Evolutionary conservation across 2,888 invertebrate species (phyloP), one percentile per base, ranked within the genome.

Genomic region (Drosophila diplacantha): DNA sequence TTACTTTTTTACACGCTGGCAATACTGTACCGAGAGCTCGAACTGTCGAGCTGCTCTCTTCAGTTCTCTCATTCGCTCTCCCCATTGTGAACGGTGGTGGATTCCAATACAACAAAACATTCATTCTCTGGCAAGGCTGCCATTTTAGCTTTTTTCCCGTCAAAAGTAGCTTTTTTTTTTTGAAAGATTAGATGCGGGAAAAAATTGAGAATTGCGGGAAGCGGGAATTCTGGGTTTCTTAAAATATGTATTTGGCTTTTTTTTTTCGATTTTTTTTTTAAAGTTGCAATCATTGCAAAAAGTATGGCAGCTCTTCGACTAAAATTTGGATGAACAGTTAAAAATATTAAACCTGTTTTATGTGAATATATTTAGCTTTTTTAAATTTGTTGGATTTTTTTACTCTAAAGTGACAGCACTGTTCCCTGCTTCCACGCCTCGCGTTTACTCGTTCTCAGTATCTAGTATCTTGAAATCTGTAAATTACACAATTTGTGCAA

Each of bases 401-500:
- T 24, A 22, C 22, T 22, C 24, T 7, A 24, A 1, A 2, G 24
- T 24, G 24, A 7, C 24, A 24, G 24, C 24, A 24, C 6, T 24
- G 24, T 80, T 80, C 47, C 52, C 46, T 37, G 41, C 37, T 32
- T 54, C 44, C 57, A 54, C 52, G 43, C 50, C 37, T 50, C 31
- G 32, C 49, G 50, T 26, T 55, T 46, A 22, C 44, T 65, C 50
- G 39, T 53, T 56, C 65, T 53, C 57, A 72, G 75, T 81, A 79
- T 79, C 81, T 78, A 22, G 24, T 24, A 24, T 24, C 24, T 24
- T 77, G 70, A 72, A 72, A 77, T 77, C 66, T 67, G 73, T 61
- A 78, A 79, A 82, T 80, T 82, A 76, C 71, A 82, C 83, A 81
- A 81, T 81, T 80, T 56, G 68, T 75, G 78, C 71, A 66, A 78